These are phyloP conservation scores for Eulimnadia texana DNA, from an alignment of 1,140 invertebrate genomes.

Conservation along the genomic window DNA sequence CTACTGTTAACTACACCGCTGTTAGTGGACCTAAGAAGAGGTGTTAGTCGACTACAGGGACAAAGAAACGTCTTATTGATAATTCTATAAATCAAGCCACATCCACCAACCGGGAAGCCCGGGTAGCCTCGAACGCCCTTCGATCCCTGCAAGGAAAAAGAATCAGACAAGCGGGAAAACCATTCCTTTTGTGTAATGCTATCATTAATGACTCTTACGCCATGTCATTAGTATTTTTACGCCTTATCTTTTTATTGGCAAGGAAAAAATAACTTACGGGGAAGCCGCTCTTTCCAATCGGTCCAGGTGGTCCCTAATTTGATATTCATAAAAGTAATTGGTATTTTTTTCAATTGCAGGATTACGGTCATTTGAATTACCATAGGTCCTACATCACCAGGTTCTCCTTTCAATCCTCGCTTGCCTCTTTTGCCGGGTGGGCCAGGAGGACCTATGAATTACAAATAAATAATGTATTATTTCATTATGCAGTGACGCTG, in stretches of 20 bases:
- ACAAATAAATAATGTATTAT: constrained; percentile 2
- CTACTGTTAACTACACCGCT: not conserved
- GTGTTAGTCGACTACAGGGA: not conserved
- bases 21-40: not conserved
- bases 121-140: constrained; percentile 35
- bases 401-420: constrained; percentile 74
- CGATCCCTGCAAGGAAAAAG: constrained; percentile 35
- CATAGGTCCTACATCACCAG: constrained; percentile 46
- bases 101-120: constrained; percentile 37
- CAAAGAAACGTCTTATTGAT: not conserved
- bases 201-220: too few species aligned
- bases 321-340: constrained; percentile 36
- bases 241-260: too few species aligned
- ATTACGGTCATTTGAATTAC: constrained; percentile 22
- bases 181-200: not conserved
- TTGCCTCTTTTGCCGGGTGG: constrained; percentile 68
- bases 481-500: too few species aligned
- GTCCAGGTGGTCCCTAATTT: constrained; percentile 59
- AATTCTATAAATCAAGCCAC: constrained; percentile 14
- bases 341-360: not conserved
- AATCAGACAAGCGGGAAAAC: constrained; percentile 5
- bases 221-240: too few species aligned
- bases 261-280: too few species aligned
- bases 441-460: constrained; percentile 42
- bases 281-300: constrained; percentile 72